A percentile compares a stretch with the other conserved stretches of the same genome.
Conservation (phyloP, 1,140 invertebrate genomes). For the Anastatus disparis region DNA sequence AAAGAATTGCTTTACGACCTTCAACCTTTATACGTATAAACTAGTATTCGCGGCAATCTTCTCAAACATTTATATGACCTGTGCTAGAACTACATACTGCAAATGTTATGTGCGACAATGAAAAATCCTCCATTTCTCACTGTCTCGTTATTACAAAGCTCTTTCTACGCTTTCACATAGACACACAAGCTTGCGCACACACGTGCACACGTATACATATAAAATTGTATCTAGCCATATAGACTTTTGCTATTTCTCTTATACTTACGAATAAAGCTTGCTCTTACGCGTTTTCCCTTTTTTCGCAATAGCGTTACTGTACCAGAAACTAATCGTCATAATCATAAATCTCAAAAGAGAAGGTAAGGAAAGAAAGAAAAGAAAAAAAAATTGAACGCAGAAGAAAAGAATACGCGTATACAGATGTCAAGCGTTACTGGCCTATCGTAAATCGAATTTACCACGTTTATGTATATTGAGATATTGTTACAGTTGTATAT, state of each 20-base stretch:
- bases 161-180: no score
- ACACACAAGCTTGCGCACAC: neutral
- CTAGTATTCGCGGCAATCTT: neutral
- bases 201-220: neutral
- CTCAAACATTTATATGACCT: slow-evolving; percentile 5
- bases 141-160: slow-evolving; percentile 22
- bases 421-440: neutral
- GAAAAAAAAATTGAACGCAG: neutral
- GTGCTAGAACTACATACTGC: neutral
- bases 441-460: slow-evolving; percentile 38
- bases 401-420: slow-evolving; percentile 4
- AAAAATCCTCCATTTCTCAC: slow-evolving; percentile 33
- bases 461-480: neutral
- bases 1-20: neutral
- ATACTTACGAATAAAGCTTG: neutral
- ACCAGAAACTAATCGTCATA: slow-evolving; percentile 37
- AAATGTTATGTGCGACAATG: slow-evolving; percentile 2
- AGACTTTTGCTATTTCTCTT: no score
- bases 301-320: slow-evolving; percentile 12
- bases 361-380: neutral
- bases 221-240: no score
- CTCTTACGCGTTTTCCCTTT: no score
- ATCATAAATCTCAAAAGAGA: slow-evolving; percentile 28
- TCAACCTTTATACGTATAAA: neutral
- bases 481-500: neutral